A percentile compares a stretch with the other conserved stretches of the same genome.
phyloP scores from a whole-genome alignment of 2,888 invertebrate genomes.

The Drosophila helvetica region DNA sequence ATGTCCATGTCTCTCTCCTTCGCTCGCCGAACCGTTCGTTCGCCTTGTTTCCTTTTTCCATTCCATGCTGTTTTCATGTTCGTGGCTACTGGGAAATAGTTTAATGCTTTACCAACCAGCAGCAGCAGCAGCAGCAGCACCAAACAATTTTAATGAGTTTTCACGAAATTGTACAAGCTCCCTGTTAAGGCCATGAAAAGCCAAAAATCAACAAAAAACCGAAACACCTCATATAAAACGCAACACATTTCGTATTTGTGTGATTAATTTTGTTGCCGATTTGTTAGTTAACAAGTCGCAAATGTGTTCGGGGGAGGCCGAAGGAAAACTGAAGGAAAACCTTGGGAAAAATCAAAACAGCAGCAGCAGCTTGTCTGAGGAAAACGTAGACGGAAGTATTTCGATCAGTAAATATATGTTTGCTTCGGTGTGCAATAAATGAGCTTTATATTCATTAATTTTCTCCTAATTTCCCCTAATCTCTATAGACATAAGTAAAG shows the following conservation, averaged over 20 bases:
- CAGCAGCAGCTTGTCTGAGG: not conserved
- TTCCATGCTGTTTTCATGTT: slow-evolving; percentile 43
- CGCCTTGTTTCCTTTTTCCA: slow-evolving; percentile 58
- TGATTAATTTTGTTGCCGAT: slow-evolving; percentile 51
- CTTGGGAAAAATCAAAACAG: slow-evolving; percentile 25
- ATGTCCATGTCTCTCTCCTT: slow-evolving; percentile 56
- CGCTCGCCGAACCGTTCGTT: slow-evolving; percentile 54
- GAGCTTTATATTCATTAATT: not conserved
- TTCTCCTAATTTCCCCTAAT: not conserved
- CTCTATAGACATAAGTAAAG: not conserved
- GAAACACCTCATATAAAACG: slow-evolving; percentile 44
- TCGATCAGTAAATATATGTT: not conserved
- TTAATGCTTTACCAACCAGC: slow-evolving; percentile 28
- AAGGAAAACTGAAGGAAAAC: slow-evolving; percentile 26
- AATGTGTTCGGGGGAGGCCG: slow-evolving; percentile 28
- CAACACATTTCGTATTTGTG: slow-evolving; percentile 56
- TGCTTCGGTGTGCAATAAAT: not conserved
- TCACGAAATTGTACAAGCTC: slow-evolving; percentile 69
- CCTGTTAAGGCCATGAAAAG: slow-evolving; percentile 55
- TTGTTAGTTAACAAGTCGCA: slow-evolving; percentile 51
- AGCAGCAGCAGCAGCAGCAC: not conserved
- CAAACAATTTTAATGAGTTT: slow-evolving; percentile 71
- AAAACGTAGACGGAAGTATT: slow-evolving; percentile 3
- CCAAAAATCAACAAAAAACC: slow-evolving; percentile 39
- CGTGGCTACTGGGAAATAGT: slow-evolving; percentile 40